phyloP scores from a whole-genome alignment of 2,888 invertebrate species.

The Phymatocera aterrima region DNA sequence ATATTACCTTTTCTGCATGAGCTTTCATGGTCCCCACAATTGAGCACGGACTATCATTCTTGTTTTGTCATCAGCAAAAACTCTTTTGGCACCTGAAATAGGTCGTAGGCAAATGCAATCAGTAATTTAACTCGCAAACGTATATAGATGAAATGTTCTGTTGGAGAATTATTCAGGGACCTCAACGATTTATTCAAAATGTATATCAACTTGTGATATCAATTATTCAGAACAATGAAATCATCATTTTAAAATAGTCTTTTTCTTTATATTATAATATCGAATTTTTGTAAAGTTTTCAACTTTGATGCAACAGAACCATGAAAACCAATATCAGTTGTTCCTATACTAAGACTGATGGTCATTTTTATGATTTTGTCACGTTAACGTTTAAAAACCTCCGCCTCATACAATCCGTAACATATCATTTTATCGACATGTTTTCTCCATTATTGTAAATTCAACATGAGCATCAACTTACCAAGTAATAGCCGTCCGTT shows the following conservation, averaged over 20 bases:
- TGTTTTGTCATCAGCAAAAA: too few species aligned
- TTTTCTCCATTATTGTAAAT: background rate
- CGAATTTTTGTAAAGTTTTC: background rate
- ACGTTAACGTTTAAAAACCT: too few species aligned
- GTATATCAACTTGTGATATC: conserved; percentile 67
- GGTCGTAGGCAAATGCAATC: background rate
- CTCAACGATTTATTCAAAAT: conserved; percentile 70
- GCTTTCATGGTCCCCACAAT: background rate
- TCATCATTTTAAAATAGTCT: conserved; percentile 58
- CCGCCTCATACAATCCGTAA: too few species aligned
- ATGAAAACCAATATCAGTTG: too few species aligned
- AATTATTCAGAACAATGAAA: conserved; percentile 72
- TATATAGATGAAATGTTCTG: background rate
- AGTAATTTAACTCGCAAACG: background rate
- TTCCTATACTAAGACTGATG: too few species aligned
- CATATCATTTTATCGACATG: too few species aligned
- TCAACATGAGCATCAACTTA: conserved; percentile 14
- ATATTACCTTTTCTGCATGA: background rate
- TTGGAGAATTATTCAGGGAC: conserved; percentile 58
- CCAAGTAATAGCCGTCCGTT: background rate
- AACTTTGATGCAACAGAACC: too few species aligned
- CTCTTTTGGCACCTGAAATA: background rate
- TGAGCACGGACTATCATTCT: too few species aligned
- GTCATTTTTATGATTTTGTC: too few species aligned
- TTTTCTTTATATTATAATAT: background rate